Evolutionary conservation across 1,140 invertebrate genomes (phyloP).

Genomic region (Samia ricini): DNA sequence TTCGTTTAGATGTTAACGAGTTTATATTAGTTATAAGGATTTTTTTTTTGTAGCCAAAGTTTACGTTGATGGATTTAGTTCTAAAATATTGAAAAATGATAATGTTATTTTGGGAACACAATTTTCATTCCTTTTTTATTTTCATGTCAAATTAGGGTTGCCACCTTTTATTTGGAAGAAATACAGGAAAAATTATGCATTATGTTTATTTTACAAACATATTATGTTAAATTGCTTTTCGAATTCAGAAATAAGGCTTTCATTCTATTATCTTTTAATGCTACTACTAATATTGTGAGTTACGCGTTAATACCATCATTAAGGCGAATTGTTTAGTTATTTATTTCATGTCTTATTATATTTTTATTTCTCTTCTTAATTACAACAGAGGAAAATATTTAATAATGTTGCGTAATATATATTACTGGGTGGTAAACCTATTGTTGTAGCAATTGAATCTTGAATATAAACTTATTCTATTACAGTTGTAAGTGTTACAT

Average conservation of each 20-base stretch:
- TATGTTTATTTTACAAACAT: too few relatives aligned
- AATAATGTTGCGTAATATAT: not conserved
- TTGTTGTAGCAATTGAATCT: not conserved
- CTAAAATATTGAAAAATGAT: conserved; percentile 44
- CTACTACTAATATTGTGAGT: too few relatives aligned
- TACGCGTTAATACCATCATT: too few relatives aligned
- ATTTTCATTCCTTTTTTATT: conserved; percentile 26
- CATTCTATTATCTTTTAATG: too few relatives aligned
- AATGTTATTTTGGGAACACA: conserved; percentile 1
- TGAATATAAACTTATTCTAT: not conserved
- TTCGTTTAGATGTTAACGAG: conserved; percentile 18
- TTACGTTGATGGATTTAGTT: conserved; percentile 61
- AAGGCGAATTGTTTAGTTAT: too few relatives aligned
- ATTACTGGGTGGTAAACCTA: not conserved
- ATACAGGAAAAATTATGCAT: not conserved
- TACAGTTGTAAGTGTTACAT: conserved; percentile 29
- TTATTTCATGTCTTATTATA: too few relatives aligned
- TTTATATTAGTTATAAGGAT: not conserved
- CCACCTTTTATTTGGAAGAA: too few relatives aligned
- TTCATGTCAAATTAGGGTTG: not conserved
- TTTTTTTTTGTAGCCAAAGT: not conserved
- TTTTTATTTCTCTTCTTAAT: too few relatives aligned
- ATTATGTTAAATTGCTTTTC: too few relatives aligned
- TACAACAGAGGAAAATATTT: not conserved
- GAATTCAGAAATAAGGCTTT: too few relatives aligned